phyloP scores from a whole-genome alignment of 2,113 vertebrate species.

The Austrofundulus limnaeus region DNA sequence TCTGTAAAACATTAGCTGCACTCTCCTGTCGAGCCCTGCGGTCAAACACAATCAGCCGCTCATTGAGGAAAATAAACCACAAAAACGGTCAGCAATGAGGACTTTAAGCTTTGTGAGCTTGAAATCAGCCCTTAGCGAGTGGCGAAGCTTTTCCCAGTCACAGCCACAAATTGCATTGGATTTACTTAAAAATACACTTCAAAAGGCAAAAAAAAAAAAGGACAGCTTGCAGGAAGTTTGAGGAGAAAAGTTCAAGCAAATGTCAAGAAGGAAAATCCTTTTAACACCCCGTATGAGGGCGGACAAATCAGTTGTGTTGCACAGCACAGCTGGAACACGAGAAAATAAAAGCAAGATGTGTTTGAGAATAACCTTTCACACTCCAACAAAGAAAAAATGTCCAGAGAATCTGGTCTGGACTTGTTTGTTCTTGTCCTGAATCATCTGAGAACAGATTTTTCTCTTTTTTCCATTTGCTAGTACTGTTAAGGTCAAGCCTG shows the following conservation, averaged over 20 bases:
- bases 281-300: not conserved
- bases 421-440: too few relatives aligned
- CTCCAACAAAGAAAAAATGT: not conserved
- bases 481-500: too few relatives aligned
- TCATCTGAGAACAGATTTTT: too few relatives aligned
- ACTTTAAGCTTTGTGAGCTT: conserved; percentile 25
- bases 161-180: conserved; percentile 20
- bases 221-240: not conserved
- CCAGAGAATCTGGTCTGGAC: too few relatives aligned
- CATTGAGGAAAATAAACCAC: conserved; percentile 19
- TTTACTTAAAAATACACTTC: conserved; percentile 24
- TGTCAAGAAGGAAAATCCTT: not conserved
- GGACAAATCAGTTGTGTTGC: not conserved
- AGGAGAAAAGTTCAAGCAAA: not conserved
- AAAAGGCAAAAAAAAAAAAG: conserved; percentile 16
- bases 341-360: not conserved
- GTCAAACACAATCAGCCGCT: conserved; percentile 14
- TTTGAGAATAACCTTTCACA: too few relatives aligned
- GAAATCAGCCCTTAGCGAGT: conserved; percentile 23
- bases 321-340: not conserved
- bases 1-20: conserved; percentile 35
- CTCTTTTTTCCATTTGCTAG: too few relatives aligned
- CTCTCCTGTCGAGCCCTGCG: conserved; percentile 20
- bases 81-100: conserved; percentile 29
- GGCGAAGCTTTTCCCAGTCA: not conserved